These are phyloP conservation scores for Caenorhabditis latens DNA, from an alignment of 1,140 invertebrate species.

Conservation along the genomic window DNA sequence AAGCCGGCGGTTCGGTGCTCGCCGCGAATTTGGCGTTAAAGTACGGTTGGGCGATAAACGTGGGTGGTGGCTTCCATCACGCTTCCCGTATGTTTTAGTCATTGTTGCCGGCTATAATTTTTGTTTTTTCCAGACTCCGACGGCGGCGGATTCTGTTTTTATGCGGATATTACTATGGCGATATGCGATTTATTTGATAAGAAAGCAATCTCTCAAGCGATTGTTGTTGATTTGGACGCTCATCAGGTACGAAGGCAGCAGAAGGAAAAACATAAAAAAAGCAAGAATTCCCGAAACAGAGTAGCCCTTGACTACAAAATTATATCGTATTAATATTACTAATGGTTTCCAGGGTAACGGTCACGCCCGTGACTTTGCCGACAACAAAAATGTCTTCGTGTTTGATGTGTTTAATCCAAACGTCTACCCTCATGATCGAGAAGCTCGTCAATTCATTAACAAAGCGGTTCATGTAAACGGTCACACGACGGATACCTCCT, in stretches of 20 bases:
- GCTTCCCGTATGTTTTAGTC: conserved; percentile 57
- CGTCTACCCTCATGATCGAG: conserved; percentile 86
- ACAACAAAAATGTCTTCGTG: conserved; percentile 84
- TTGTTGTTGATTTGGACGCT: conserved; percentile 91
- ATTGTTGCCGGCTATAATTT: conserved; percentile 81
- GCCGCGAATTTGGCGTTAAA: conserved; percentile 86
- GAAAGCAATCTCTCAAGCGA: conserved; percentile 82
- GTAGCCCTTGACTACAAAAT: background rate
- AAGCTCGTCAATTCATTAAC: conserved; percentile 40
- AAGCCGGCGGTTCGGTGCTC: conserved; percentile 87
- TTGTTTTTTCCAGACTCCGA: background rate
- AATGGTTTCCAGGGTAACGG: conserved; percentile 85
- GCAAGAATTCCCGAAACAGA: background rate
- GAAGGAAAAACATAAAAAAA: background rate
- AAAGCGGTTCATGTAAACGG: conserved; percentile 33
- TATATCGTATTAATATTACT: too few relatives aligned
- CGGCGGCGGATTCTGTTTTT: conserved; percentile 89
- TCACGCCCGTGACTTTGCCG: conserved; percentile 86
- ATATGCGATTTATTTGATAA: conserved; percentile 83
- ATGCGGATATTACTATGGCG: conserved; percentile 88
- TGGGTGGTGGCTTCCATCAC: conserved; percentile 88
- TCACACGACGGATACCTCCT: conserved; percentile 23
- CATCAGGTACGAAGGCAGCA: conserved; percentile 82
- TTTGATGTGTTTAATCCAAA: conserved; percentile 88
- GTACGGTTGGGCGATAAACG: conserved; percentile 88